Conservation (phyloP, 2,888 invertebrate species). For the Drosophila greeni region DNA sequence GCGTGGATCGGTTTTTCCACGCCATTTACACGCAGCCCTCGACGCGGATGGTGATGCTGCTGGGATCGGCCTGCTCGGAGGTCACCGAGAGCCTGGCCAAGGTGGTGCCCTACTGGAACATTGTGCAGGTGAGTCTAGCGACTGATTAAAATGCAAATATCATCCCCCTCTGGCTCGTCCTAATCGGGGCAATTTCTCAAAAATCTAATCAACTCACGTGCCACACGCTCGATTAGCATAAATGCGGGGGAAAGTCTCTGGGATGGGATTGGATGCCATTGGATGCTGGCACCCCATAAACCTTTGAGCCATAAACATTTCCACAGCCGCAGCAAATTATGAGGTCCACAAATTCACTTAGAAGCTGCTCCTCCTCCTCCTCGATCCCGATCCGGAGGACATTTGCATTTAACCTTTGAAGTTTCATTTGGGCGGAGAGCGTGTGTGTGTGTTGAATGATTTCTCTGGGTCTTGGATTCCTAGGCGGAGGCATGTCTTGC, state of each 20-base stretch:
- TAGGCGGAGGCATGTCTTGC: constrained; percentile 32
- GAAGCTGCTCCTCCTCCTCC: background rate
- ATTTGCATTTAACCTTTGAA: constrained; percentile 62
- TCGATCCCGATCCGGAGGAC: constrained; percentile 9
- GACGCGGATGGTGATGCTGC: constrained; percentile 87
- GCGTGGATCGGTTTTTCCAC: constrained; percentile 94
- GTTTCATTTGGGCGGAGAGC: constrained; percentile 43
- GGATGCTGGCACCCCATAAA: constrained; percentile 48
- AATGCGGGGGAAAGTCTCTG: constrained; percentile 42
- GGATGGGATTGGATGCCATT: background rate
- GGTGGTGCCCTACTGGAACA: constrained; percentile 95
- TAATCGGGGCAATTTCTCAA: constrained; percentile 60
- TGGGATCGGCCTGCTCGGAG: constrained; percentile 94
- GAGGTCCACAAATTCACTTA: constrained; percentile 47
- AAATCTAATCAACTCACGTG: constrained; percentile 73
- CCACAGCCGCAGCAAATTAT: constrained; percentile 48
- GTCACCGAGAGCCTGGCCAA: constrained; percentile 94
- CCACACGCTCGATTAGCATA: constrained; percentile 67
- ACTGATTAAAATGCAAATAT: constrained; percentile 70
- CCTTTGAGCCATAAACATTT: constrained; percentile 64
- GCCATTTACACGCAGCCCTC: constrained; percentile 89
- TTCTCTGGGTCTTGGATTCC: too few relatives aligned
- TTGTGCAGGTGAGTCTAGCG: constrained; percentile 85
- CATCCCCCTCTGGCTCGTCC: background rate
- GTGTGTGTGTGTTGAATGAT: constrained; percentile 55